These are phyloP conservation scores for Corella eumyota DNA, from an alignment of 23 tunicate species.

Conservation along the genomic window DNA sequence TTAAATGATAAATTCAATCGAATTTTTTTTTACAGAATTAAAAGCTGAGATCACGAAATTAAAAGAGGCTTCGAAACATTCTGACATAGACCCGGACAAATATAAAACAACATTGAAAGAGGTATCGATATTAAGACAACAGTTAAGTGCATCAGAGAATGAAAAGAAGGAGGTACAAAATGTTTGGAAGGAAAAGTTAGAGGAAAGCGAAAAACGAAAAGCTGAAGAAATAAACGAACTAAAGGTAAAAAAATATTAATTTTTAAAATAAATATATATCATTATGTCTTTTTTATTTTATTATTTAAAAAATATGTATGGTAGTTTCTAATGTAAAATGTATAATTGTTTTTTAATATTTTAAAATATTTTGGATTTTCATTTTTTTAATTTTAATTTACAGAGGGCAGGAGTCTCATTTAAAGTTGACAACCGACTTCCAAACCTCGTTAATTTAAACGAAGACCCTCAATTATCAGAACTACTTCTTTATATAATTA, in stretches of 20 bases:
- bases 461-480: slow-evolving; percentile 92
- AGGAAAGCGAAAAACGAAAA: slow-evolving; percentile 61
- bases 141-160: slow-evolving; percentile 28
- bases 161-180: slow-evolving; percentile 50
- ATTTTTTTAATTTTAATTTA: no score
- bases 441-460: slow-evolving; percentile 73
- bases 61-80: slow-evolving; percentile 48
- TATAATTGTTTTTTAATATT: not conserved
- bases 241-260: slow-evolving; percentile 15
- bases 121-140: slow-evolving; percentile 28
- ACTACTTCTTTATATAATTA: slow-evolving; percentile 64
- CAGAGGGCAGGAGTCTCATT: slow-evolving; percentile 93
- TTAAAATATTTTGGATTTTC: not conserved
- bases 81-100: slow-evolving; percentile 34
- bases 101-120: slow-evolving; percentile 45
- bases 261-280: not conserved
- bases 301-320: no score
- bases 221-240: slow-evolving; percentile 73
- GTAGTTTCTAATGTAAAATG: no score
- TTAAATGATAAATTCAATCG: not conserved
- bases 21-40: slow-evolving; percentile 24
- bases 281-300: no score
- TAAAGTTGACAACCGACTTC: slow-evolving; percentile 83
- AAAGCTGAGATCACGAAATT: slow-evolving; percentile 74
- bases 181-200: slow-evolving; percentile 48